Evolutionary conservation across 2,797 vertebrate species (phyloP), one percentile per base, ranked within the genome.

Genomic region (Cuculus canorus): DNA sequence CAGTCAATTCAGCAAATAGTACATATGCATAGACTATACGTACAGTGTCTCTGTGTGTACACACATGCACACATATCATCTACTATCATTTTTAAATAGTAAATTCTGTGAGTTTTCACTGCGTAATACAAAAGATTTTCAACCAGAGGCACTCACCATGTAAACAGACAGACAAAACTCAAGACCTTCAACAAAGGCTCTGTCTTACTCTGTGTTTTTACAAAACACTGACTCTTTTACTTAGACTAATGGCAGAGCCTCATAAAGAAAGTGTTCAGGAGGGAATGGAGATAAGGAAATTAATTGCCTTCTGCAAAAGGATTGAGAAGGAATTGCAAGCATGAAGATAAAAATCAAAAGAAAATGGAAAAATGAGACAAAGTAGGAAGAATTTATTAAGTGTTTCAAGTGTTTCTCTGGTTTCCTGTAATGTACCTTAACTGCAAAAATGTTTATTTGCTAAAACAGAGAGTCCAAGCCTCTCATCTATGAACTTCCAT

Each of bases 291-390:
- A 86, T 78, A 76, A n/a, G 8, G 28, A 1, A 1, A n/a, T 8
- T 84, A 1, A n/a, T 8, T 84, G 56, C 47, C 37, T 92, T 80
- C 47, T 83, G 22, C 61, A 65, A 71, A 83, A 71, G 30, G 35
- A 72, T 5, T 73, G 61, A 71, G 82, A 88, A 88, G 11, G 59
- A 96, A 89, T 94, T 95, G 48, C 47, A 91, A 79, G 59, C 63
- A 53, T 17, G 35, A 87, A 83, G 61, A 88, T 81, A 71, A 94
- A 75, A 79, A 81, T 81, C 32, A 80, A 85, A 95, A 83, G 19
- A 75, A 87, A 91, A 86, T 33, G 13, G 43, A 59, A 89, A 80
- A 89, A 56, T 16, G 23, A 88, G 59, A 86, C 33, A 43, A 75
- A 91, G 17, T 5, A 48, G 88, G 53, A 65, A 90, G 53, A 63